Evolutionary conservation across 2,888 invertebrate genomes (phyloP).

Genomic region (Brachypalpus laphriformis): DNA sequence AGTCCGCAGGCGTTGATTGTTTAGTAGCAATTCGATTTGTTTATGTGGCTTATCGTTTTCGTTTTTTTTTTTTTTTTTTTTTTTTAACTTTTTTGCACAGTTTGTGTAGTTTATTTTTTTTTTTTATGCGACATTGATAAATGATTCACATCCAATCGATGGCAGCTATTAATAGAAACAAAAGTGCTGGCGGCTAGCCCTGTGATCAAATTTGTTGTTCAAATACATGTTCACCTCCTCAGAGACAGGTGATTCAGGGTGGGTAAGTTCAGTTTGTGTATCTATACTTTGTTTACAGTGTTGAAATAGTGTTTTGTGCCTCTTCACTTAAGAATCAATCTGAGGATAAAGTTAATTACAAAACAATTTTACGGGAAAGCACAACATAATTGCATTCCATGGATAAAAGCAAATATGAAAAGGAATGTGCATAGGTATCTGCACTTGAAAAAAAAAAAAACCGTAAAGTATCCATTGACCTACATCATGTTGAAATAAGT

Average conservation of each 20-base stretch:
- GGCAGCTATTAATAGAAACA: slow-evolving; percentile 38
- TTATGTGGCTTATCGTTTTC: slow-evolving; percentile 21
- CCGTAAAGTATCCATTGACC: slow-evolving; percentile 52
- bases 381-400: slow-evolving; percentile 37
- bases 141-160: slow-evolving; percentile 24
- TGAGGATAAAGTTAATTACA: slow-evolving; percentile 46
- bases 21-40: slow-evolving; percentile 21
- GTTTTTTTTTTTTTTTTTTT: not conserved
- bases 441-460: slow-evolving; percentile 23
- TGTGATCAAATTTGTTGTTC: slow-evolving; percentile 44
- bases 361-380: slow-evolving; percentile 37
- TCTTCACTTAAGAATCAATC: slow-evolving; percentile 26
- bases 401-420: not conserved
- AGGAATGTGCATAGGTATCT: slow-evolving; percentile 5
- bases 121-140: slow-evolving; percentile 20
- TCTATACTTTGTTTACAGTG: slow-evolving; percentile 10
- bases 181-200: slow-evolving; percentile 37
- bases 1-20: slow-evolving; percentile 12
- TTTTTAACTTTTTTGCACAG: not conserved
- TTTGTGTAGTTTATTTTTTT: not conserved
- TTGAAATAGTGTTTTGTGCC: not conserved
- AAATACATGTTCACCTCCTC: slow-evolving; percentile 55
- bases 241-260: slow-evolving; percentile 54
- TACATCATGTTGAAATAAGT: slow-evolving; percentile 52
- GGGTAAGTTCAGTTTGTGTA: slow-evolving; percentile 9